Conservation (phyloP, 2,888 invertebrate genomes). For the Automeris io region DNA sequence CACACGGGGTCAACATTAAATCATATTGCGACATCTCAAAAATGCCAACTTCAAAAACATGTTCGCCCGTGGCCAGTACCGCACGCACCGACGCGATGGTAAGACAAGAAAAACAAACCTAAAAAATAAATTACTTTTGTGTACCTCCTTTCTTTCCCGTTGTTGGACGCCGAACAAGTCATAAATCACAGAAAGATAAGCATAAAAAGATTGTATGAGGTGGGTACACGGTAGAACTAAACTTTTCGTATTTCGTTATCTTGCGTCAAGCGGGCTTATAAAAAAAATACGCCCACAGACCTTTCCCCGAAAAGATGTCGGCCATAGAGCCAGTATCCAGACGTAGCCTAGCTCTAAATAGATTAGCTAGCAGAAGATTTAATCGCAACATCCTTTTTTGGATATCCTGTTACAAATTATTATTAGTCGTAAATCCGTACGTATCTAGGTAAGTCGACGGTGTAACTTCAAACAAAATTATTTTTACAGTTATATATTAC, state of each 20-base stretch:
- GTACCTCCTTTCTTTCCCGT: constrained; percentile 75
- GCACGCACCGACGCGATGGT: constrained; percentile 66
- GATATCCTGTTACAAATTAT: neutral
- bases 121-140: constrained; percentile 77
- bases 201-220: constrained; percentile 76
- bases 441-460: neutral
- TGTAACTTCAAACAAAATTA: too few relatives aligned
- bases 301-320: constrained; percentile 46
- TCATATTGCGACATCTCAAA: constrained; percentile 75
- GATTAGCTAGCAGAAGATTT: constrained; percentile 3
- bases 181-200: constrained; percentile 77
- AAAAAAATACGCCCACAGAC: constrained; percentile 54
- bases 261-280: constrained; percentile 56
- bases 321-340: constrained; percentile 13
- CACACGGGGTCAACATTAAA: constrained; percentile 61
- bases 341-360: constrained; percentile 7
- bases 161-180: constrained; percentile 72
- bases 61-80: constrained; percentile 66
- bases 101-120: constrained; percentile 74
- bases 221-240: constrained; percentile 72
- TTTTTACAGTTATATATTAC: too few relatives aligned
- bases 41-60: constrained; percentile 76
- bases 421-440: constrained; percentile 3
- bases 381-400: neutral
- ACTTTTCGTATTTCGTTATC: constrained; percentile 75